These are phyloP conservation scores for Saccostrea echinata DNA, from an alignment of 1,140 invertebrate genomes.

Conservation along the genomic window DNA sequence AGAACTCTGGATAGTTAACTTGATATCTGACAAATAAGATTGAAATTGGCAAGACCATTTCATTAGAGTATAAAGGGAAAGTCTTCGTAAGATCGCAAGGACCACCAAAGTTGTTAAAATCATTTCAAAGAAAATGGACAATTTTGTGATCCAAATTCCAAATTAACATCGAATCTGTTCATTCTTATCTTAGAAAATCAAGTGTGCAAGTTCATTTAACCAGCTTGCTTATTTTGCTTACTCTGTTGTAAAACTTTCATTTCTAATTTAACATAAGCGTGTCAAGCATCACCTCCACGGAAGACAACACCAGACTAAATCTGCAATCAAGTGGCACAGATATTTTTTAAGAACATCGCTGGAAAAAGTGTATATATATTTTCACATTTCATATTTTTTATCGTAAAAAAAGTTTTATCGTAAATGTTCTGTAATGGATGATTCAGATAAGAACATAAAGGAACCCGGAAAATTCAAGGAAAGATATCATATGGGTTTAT, in stretches of 20 bases:
- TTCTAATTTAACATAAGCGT: background rate
- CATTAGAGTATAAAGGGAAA: background rate
- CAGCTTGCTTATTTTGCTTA: background rate
- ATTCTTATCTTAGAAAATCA: conserved; percentile 14
- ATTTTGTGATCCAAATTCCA: background rate
- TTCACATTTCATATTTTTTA: background rate
- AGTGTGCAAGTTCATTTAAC: background rate
- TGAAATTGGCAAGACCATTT: conserved; percentile 5
- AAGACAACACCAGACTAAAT: background rate
- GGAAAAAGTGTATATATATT: background rate
- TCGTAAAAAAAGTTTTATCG: too few species aligned
- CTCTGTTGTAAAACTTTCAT: conserved; percentile 7
- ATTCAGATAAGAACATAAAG: conserved; percentile 3
- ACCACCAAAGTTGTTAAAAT: background rate
- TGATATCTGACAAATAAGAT: conserved; percentile 35
- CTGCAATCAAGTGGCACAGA: background rate
- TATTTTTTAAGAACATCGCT: background rate
- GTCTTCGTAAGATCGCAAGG: background rate
- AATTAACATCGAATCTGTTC: conserved; percentile 8
- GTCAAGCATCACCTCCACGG: background rate
- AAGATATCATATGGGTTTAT: conserved; percentile 5
- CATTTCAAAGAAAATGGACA: background rate
- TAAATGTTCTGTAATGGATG: background rate
- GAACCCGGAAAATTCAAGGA: conserved; percentile 25
- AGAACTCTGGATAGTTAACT: background rate